Evolutionary conservation across 2,888 invertebrate genomes (phyloP), one percentile per base, ranked within the genome.

Genomic region (Eilema sororculum): DNA sequence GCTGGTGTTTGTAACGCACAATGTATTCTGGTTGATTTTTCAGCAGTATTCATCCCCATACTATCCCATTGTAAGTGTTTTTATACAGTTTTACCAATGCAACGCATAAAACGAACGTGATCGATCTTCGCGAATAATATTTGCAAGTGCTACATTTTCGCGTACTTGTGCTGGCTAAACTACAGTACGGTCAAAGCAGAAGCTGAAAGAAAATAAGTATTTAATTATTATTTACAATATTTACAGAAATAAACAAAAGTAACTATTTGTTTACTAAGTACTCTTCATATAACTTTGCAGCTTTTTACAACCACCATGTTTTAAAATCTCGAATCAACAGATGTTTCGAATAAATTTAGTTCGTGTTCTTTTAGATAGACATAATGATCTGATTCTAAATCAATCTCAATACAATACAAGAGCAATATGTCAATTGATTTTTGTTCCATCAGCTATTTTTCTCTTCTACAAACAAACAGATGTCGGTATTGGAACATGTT

Each of bases 361-460:
- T 64, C 71, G 63, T 68, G 74, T 74, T 69, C 73, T 72, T 67
- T 30, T 66, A 37, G 60, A 76, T 80, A 74, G 73, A 69, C 74
- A 83, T 87, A 86, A 89, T 89, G 83, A 86, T 83, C 79, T 75
- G 78, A 84, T 85, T 79, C 86, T 87, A 90, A 90, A 91, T 90
- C 90, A 91, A 90, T 91, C 90, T 76, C 71, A 76, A 80, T 77
- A 87, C 88, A 91, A 89, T 90, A 85, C 87, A 79, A 79, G 84
- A 86, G 85, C 90, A 85, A 90, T 91, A 90, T 91, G 92, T 92
- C 93, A 90, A 92, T 93, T 90, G 87, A 75, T 81, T 86, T 87
- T 86, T 81, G 87, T 88, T 87, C 88, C 84, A 85, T 78, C 87
- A 83, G 87, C 87, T 87, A 90, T 93, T 91, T 91, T 90, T 88